These are phyloP conservation scores for Brachionus koreanus DNA, from an alignment of 1,140 invertebrate species.

Conservation along the genomic window DNA sequence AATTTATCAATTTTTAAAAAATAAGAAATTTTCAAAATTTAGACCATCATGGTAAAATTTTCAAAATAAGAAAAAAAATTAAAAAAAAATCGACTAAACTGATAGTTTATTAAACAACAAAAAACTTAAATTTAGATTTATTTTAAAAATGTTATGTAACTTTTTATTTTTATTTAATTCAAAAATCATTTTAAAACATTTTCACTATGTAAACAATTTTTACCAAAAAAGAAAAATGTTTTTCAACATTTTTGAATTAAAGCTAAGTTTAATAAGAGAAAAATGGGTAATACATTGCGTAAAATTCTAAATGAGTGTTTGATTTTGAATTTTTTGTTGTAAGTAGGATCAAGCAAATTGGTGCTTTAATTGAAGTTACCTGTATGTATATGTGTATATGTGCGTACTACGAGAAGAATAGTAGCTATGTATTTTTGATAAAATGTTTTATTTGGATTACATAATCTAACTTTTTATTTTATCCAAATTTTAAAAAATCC, in stretches of 20 bases:
- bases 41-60: neutral
- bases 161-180: neutral
- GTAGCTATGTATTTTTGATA: neutral
- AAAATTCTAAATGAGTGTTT: neutral
- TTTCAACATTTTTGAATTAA: neutral
- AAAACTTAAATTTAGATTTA: neutral
- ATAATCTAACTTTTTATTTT: neutral
- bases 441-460: constrained; percentile 4
- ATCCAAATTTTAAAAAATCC: neutral
- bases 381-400: neutral
- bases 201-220: neutral
- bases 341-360: constrained; percentile 1
- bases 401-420: neutral
- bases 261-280: neutral
- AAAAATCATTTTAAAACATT: constrained; percentile 1
- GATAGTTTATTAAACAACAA: neutral
- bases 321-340: neutral
- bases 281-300: neutral
- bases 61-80: too few relatives aligned
- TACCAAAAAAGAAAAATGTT: neutral
- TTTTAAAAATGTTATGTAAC: neutral
- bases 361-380: neutral
- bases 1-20: neutral
- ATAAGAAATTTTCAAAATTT: neutral
- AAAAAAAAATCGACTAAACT: neutral